Conservation (phyloP, 2,113 vertebrate genomes). For the Mormyrus iriodes region DNA sequence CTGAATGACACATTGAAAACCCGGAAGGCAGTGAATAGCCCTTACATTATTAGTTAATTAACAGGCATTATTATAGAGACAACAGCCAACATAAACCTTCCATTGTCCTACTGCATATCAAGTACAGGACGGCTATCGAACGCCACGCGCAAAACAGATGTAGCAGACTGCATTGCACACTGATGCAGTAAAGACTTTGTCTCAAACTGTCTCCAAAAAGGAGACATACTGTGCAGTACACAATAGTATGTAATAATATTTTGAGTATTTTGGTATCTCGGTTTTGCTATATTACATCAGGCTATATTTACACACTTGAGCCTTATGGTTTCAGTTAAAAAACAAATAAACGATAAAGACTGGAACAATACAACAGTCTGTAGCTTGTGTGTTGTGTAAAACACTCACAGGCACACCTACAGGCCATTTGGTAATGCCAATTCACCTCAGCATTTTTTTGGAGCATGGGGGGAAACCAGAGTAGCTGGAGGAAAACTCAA, state of each 20-base stretch:
- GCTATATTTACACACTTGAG: not conserved
- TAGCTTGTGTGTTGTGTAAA: no score
- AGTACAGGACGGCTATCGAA: not conserved
- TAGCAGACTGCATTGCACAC: not conserved
- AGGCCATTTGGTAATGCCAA: no score
- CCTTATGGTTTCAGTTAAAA: not conserved
- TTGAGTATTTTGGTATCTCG: not conserved
- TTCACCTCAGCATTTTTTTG: no score
- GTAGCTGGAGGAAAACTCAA: no score
- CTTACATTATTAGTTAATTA: not conserved
- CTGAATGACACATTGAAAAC: not conserved
- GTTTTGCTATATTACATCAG: not conserved
- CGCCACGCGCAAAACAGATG: not conserved
- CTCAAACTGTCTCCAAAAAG: not conserved
- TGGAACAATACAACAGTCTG: not conserved
- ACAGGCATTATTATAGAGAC: not conserved
- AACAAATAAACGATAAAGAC: not conserved
- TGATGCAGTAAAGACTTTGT: not conserved
- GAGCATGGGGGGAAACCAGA: no score
- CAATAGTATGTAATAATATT: not conserved
- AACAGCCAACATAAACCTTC: not conserved
- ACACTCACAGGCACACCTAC: no score
- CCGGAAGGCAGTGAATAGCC: not conserved
- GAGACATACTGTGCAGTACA: not conserved
- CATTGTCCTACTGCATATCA: not conserved